Percentiles rank a stretch among this genome's conserved stretches.
Conservation (phyloP, 2,113 vertebrate genomes). For the Salminus brasiliensis region DNA sequence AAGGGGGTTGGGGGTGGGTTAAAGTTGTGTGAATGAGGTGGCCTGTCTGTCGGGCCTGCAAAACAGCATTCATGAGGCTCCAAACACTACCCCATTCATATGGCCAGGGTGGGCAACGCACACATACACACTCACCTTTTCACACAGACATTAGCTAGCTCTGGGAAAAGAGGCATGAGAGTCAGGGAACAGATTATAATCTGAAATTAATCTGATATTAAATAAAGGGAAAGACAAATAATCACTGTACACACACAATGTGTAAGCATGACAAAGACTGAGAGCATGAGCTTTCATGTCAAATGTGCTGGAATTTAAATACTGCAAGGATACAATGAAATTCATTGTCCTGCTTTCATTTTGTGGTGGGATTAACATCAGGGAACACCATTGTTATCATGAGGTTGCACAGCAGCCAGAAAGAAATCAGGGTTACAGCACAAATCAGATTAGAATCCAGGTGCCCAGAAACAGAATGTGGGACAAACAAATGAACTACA, state of each 20-base stretch:
- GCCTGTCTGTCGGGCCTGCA: constrained; percentile 42
- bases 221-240: background rate
- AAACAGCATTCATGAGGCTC: constrained; percentile 49
- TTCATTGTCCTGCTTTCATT: background rate
- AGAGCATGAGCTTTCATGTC: background rate
- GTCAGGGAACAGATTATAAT: background rate
- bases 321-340: background rate
- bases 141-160: background rate
- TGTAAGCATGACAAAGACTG: background rate
- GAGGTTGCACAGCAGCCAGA: background rate
- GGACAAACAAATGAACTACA: background rate
- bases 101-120: constrained; percentile 17
- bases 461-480: background rate
- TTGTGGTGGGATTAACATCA: background rate
- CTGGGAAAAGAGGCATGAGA: background rate
- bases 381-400: background rate
- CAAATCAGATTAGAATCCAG: constrained; percentile 11
- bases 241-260: no score
- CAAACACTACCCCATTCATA: constrained; percentile 50
- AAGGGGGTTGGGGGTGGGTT: constrained; percentile 29
- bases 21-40: constrained; percentile 35
- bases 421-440: constrained; percentile 7
- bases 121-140: constrained; percentile 9
- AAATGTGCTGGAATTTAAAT: background rate
- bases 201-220: background rate